Conservation (phyloP, 2,888 invertebrate genomes). For the Cenopis cana region DNA sequence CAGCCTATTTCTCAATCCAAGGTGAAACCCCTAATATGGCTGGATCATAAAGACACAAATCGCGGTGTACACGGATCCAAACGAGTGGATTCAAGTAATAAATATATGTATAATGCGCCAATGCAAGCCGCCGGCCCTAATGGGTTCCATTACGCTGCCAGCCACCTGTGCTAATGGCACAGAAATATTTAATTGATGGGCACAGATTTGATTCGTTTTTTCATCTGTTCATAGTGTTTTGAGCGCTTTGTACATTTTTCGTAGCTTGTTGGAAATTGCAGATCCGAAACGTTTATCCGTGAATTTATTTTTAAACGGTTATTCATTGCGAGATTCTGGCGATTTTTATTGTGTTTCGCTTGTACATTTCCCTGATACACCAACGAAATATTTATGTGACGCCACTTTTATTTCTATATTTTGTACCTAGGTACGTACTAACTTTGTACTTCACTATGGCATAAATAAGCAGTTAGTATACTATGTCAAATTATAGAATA, state of each 20-base stretch:
- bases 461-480: no score
- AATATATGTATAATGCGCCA: constrained; percentile 63
- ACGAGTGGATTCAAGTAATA: constrained; percentile 51
- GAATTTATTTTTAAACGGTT: not conserved
- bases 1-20: no score
- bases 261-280: constrained; percentile 16
- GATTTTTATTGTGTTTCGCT: no score
- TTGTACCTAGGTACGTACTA: no score
- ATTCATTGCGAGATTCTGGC: no score
- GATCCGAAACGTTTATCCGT: no score
- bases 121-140: constrained; percentile 63
- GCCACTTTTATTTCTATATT: no score
- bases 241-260: constrained; percentile 45
- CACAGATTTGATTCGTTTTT: constrained; percentile 74
- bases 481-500: no score
- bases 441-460: no score
- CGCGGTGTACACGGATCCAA: constrained; percentile 60
- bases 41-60: constrained; percentile 53
- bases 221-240: constrained; percentile 64
- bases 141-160: constrained; percentile 79
- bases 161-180: constrained; percentile 81
- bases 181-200: constrained; percentile 77
- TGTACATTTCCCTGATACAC: no score
- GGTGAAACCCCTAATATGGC: no score
- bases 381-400: no score